phyloP scores from a whole-genome alignment of 2,888 invertebrate species.

The Crocallis elinguaria region DNA sequence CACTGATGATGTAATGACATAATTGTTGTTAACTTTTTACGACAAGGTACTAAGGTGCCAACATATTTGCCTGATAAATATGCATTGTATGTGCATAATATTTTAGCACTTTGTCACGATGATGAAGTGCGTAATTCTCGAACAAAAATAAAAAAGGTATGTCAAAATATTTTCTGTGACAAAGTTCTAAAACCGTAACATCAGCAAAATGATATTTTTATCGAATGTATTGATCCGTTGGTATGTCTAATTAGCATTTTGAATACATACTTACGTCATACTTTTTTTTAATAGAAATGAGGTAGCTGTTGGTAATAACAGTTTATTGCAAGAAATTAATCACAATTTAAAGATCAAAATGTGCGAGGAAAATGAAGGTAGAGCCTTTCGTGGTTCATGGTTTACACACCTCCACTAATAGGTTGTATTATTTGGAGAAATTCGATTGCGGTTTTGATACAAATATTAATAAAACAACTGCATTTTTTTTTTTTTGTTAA shows the following conservation, averaged over 20 bases:
- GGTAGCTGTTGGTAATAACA: slow-evolving; percentile 19
- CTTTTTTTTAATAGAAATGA: slow-evolving; percentile 15
- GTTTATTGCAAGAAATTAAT: not conserved
- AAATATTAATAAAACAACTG: too few species aligned
- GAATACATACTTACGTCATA: slow-evolving; percentile 41
- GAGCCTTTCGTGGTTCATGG: too few species aligned
- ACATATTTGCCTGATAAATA: not conserved
- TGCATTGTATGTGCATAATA: not conserved
- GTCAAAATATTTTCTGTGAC: not conserved
- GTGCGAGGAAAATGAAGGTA: too few species aligned
- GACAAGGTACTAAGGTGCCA: not conserved
- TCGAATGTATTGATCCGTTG: slow-evolving; percentile 57
- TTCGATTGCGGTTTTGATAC: too few species aligned
- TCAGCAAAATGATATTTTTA: slow-evolving; percentile 44
- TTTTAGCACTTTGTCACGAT: not conserved
- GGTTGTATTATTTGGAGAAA: too few species aligned
- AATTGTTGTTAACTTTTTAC: not conserved
- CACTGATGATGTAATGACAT: not conserved
- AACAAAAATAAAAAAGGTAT: not conserved
- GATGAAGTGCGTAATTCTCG: not conserved
- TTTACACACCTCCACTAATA: too few species aligned
- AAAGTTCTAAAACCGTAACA: not conserved
- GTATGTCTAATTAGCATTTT: slow-evolving; percentile 69
- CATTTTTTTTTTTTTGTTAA: too few species aligned
- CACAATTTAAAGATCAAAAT: not conserved